Base-by-base conservation (phyloP, 2,888 invertebrate genomes). In the Cheiracanthium punctorium region DNA sequence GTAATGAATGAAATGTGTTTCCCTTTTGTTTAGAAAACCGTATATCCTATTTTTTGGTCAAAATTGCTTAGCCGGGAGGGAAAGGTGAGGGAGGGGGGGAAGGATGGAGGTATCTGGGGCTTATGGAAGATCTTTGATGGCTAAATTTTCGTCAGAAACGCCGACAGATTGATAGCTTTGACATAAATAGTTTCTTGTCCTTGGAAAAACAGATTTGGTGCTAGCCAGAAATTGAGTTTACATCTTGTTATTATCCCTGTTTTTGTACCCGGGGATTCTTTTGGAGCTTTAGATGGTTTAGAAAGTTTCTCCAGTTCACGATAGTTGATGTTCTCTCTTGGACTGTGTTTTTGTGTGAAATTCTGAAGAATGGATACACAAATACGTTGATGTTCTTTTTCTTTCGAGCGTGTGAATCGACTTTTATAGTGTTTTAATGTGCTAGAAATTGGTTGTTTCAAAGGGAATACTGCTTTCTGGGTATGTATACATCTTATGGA, bases 141-240 rank as follows among this genome's bases (percentile, higher is more conserved):
- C 75, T 43, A 82, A 75, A 82, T 70, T 82, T 82, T 75, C 75
- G 29, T 75, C 70, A 69, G 37, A 58, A 69, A 70, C 75, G 58
- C 64, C 52, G 82, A 82, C 82, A 82, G 74, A 82, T 82, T 75
- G 82, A 82, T 82, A 64, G 75, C 70, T 67, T 58, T 82, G 82
- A 82, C 82, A 82, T 52, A 82, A 29, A 75, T 82, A 58, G 24
- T 58, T 37, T 37, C 41, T 41, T 37, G 30, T 17, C 17, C 20
- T 41, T 33, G 37, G 70, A 24, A 70, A 70, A 41, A 33, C 8
- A 4, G 33, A 17, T 30, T 48, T 72, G 5, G 48, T 0, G 41
- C 24, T 24, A 48, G 24, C 24, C 58, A 58, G 58, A 24, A 7
- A 12, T 24, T 58, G 58, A 58, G n/a, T 17, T 24, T 4, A 24